Base-by-base conservation (phyloP, 2,113 vertebrate genomes). In the Chloropsis cyanopogon region DNA sequence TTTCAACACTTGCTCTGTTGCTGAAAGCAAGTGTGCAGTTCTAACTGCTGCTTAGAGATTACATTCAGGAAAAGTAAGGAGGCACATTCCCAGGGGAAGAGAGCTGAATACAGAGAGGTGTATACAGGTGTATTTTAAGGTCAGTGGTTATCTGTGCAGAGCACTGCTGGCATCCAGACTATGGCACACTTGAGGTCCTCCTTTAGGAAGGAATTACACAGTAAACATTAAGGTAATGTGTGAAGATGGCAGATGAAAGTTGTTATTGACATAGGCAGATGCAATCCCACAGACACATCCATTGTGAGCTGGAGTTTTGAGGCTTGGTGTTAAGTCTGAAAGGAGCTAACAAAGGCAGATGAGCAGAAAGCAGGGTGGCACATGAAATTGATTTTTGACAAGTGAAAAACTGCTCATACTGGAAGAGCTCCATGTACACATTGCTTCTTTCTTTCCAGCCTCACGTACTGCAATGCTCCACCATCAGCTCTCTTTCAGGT, bases 331-430 rank as follows among this genome's bases (percentile, higher is more conserved):
- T n/a, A 81, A 11, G 57, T 87, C 42, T 65, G 44, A 79, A 71
- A 89, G 49, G 31, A 82, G 22, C 77, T 76, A 60, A 49, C 65
- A 82, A 72, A 93, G 53, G 77, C 46, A 56, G 91, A n/a, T 65
- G 86, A 92, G 91, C 49, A 91, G 83, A 82, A 69, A 85, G 88
- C 69, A 91, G 65, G 70, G 39, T 0, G 0, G 73, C 70, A 76
- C 49, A 15, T 76, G 44, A 66, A 92, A 95, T 88, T 76, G 89
- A 87, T 92, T 93, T 95, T 90, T 95, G 93, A 94, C 91, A 93
- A 83, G 79, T 87, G 91, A 93, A 92, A 91, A 97, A 92, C 81
- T 86, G 89, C 63, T 93, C 33, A 1, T 35, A 42, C 61, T 65
- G 65, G 61, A 85, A 65, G 81, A 85, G 77, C 69, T 89, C 87